phyloP scores from a whole-genome alignment of 2,888 invertebrate species.

The Drosophila greeni region DNA sequence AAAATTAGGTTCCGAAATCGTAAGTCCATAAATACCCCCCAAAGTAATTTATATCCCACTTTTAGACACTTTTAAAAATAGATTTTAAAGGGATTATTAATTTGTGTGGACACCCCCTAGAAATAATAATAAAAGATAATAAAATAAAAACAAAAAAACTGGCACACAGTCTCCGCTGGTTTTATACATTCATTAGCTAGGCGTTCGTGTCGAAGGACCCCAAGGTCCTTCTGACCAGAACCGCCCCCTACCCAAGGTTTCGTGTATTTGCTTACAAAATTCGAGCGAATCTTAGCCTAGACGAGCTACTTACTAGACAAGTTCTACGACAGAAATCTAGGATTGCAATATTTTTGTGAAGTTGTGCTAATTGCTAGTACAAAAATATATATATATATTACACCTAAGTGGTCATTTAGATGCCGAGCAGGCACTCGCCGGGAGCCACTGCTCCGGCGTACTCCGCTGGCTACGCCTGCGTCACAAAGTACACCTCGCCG shows the following conservation, averaged over 20 bases:
- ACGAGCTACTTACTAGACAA: slow-evolving; percentile 27
- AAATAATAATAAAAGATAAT: slow-evolving; percentile 11
- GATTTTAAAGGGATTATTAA: too few relatives aligned
- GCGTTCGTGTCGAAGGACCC: background rate
- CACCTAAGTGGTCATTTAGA: slow-evolving; percentile 51
- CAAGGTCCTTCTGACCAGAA: background rate
- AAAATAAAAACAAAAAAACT: slow-evolving; percentile 38
- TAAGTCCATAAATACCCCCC: background rate
- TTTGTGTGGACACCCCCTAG: background rate
- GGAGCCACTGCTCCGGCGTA: slow-evolving; percentile 54
- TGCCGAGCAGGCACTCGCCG: slow-evolving; percentile 62
- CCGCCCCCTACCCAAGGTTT: slow-evolving; percentile 18
- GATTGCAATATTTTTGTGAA: slow-evolving; percentile 42
- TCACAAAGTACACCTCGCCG: slow-evolving; percentile 74
- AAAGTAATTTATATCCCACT: background rate
- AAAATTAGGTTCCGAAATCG: background rate
- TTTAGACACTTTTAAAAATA: background rate
- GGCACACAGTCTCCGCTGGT: slow-evolving; percentile 25
- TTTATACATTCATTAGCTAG: slow-evolving; percentile 1
- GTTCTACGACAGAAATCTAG: slow-evolving; percentile 41
- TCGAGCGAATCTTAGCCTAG: slow-evolving; percentile 37
- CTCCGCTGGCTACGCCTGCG: slow-evolving; percentile 73
- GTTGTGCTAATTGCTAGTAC: slow-evolving; percentile 48
- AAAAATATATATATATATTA: slow-evolving; percentile 59
- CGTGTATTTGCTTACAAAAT: slow-evolving; percentile 36